Base-by-base conservation (phyloP, 2,888 invertebrate genomes). In the Papilio protenor region DNA sequence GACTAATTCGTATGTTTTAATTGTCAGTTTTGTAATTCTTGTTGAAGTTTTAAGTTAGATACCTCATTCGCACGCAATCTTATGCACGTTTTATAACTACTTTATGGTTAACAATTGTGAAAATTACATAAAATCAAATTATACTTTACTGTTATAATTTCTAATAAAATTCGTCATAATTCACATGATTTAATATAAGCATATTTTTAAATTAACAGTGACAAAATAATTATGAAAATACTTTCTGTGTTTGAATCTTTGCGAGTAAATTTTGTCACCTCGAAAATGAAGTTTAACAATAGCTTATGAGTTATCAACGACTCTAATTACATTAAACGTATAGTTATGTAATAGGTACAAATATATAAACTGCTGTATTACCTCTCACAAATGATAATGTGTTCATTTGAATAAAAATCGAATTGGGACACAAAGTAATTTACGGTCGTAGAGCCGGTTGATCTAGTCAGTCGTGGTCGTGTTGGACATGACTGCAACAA, bases 401-500 rank as follows among this genome's bases (percentile, higher is more conserved):
- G 21, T 45, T 69, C 21, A 69, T 69, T 69, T 69, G 12, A 69
- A 69, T 69, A 69, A 69, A 71, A 76, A 77, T 69, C 49, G 77
- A 80, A 80, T 64, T 79, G 76, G 76, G 77, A 23, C 80, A 81
- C 75, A 79, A 73, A 79, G 70, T 77, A 81, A 81, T 85, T 69
- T 80, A 84, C 84, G 83, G 83, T 86, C 82, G 81, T 81, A 49
- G 21, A 81, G 79, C 84, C 81, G 79, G 82, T 85, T 84, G 82
- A 83, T 81, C 80, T 78, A 86, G 83, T 84, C 83, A 82, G 86
- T 83, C 83, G 83, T 81, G 79, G 81, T 81, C 82, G 80, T n/a
- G n/a, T n/a, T n/a, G n/a, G n/a, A 77, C 80, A 81, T 81, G 77
- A 77, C 78, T 81, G 80, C 79, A 84, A 76, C 90, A 87, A 90